phyloP scores from a whole-genome alignment of 35 echinoderm and acorn worm species.

The Patiria miniata region DNA sequence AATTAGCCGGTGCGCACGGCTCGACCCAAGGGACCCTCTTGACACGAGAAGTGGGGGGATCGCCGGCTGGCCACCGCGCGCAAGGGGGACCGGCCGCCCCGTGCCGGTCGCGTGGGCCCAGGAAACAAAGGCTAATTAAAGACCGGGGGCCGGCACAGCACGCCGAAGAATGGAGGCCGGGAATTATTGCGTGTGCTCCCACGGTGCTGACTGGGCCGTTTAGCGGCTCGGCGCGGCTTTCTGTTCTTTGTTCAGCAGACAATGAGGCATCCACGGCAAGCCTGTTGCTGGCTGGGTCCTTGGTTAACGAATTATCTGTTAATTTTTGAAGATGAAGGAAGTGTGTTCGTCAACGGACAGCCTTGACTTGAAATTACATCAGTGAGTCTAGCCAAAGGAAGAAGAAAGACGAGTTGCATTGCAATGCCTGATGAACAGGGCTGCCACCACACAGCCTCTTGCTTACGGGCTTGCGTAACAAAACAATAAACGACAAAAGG shows the following conservation, averaged over 20 bases:
- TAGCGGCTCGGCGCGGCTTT: not conserved
- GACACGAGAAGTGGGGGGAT: not conserved
- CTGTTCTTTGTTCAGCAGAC: not conserved
- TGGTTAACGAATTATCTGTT: constrained; percentile 34
- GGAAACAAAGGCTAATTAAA: constrained; percentile 31
- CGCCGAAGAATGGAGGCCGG: not conserved
- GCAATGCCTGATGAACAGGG: not conserved
- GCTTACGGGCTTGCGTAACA: too few relatives aligned
- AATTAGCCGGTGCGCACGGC: constrained; percentile 23
- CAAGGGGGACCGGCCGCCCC: not conserved
- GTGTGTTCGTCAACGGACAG: constrained; percentile 6
- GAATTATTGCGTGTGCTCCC: constrained; percentile 32
- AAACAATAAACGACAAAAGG: too few relatives aligned
- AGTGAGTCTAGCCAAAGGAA: not conserved
- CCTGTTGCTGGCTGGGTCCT: constrained; percentile 5
- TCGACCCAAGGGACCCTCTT: not conserved
- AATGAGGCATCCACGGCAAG: not conserved
- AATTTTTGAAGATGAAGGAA: not conserved
- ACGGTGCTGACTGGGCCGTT: constrained; percentile 3
- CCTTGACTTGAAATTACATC: constrained; percentile 28
- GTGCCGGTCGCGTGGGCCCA: constrained; percentile 7
- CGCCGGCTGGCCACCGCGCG: not conserved
- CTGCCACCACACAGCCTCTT: too few relatives aligned
- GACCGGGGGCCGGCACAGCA: not conserved
- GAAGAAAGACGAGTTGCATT: not conserved